Evolutionary conservation across 2,113 vertebrate genomes (phyloP).

Genomic region (Ranitomeya variabilis): DNA sequence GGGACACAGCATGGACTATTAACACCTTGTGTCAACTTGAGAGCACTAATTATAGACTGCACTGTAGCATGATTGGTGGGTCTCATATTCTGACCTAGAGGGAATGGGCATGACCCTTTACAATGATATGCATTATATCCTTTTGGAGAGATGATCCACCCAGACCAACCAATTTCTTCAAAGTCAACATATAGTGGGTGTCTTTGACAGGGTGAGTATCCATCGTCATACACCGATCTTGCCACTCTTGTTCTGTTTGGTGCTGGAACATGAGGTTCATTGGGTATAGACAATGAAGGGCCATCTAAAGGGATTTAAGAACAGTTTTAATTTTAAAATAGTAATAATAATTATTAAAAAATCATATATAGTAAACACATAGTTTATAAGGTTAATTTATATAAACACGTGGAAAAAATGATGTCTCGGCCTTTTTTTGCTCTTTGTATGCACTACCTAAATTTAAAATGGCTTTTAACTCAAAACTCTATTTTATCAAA

Average conservation of each 20-base stretch:
- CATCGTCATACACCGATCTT: constrained; percentile 69
- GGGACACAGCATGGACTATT: constrained; percentile 81
- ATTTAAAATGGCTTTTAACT: not conserved
- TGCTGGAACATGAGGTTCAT: constrained; percentile 61
- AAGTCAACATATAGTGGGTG: constrained; percentile 81
- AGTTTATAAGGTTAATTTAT: too few relatives aligned
- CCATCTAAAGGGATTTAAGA: constrained; percentile 36
- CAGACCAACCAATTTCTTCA: constrained; percentile 84
- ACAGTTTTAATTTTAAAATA: not conserved
- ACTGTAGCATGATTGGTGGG: constrained; percentile 84
- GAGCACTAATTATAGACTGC: constrained; percentile 82
- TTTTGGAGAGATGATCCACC: constrained; percentile 81
- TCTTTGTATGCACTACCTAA: not conserved
- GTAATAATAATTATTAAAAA: not conserved
- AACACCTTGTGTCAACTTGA: constrained; percentile 76
- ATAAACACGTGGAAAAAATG: too few relatives aligned
- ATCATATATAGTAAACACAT: too few relatives aligned
- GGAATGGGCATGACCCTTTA: constrained; percentile 80
- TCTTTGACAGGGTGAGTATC: constrained; percentile 70
- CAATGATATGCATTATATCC: constrained; percentile 84
- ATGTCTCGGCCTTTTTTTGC: not conserved
- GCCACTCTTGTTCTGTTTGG: constrained; percentile 61
- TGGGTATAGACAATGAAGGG: constrained; percentile 51
- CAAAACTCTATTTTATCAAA: not conserved
- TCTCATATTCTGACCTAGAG: constrained; percentile 80